Evolutionary conservation across 2,113 vertebrate genomes (phyloP).

Genomic region (Microcebus tavaratra): DNA sequence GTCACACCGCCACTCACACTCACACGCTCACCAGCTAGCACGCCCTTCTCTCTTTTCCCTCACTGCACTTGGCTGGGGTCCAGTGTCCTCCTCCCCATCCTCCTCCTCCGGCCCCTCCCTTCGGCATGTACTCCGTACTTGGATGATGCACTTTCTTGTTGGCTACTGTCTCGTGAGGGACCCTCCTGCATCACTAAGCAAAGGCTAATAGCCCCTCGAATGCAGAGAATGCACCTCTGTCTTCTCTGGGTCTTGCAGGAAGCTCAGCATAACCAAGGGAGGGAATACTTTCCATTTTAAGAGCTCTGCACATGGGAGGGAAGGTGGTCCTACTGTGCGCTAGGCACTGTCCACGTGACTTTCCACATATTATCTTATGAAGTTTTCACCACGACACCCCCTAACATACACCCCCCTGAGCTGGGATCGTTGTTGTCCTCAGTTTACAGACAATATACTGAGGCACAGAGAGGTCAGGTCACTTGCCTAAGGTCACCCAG

Average conservation of each 20-base stretch:
- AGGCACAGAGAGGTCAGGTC: background rate
- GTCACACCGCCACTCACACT: background rate
- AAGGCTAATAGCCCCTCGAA: background rate
- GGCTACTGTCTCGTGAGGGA: background rate
- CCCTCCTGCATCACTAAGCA: background rate
- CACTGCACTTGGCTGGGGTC: background rate
- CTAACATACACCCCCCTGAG: background rate
- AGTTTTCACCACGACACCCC: rapidly evolving
- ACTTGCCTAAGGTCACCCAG: background rate
- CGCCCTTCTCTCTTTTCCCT: background rate
- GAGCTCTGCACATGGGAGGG: background rate
- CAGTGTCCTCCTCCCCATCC: background rate
- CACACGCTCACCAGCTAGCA: background rate
- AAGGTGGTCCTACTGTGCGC: background rate
- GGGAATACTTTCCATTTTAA: background rate
- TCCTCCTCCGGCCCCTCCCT: too few species aligned
- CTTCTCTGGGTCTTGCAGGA: background rate
- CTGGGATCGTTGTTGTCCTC: background rate
- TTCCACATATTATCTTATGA: background rate
- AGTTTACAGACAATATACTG: background rate
- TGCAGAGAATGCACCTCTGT: background rate
- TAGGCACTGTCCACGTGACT: background rate
- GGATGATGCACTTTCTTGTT: background rate
- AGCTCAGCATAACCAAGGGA: background rate
- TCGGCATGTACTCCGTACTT: background rate